A percentile compares a stretch with the other conserved stretches of the same genome.
Evolutionary conservation across 64 coral and sea anemone species (phyloP).

Genomic region (Pocillopora verrucosa): DNA sequence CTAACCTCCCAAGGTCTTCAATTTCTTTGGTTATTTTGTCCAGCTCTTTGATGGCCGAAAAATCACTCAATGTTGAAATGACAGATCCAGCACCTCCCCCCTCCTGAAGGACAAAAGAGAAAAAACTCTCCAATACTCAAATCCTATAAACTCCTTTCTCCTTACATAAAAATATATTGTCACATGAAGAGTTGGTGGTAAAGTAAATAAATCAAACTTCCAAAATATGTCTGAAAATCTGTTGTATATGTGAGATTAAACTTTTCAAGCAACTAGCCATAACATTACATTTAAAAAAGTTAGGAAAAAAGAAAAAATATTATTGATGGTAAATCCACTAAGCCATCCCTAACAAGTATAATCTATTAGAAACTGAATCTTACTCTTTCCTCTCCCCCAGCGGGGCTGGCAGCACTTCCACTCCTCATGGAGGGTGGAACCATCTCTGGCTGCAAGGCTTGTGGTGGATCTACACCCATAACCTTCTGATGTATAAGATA

Average conservation of each 20-base stretch:
- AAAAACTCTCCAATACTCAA: background rate
- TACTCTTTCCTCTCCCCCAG: slow-evolving; percentile 46
- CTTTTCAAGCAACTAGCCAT: no score
- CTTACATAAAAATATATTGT: background rate
- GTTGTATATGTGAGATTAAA: no score
- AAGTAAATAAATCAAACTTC: background rate
- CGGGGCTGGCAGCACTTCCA: background rate
- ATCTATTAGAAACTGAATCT: background rate
- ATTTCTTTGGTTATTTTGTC: slow-evolving; percentile 99
- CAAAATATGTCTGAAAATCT: no score
- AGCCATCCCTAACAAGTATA: no score
- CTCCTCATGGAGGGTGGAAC: slow-evolving; percentile 87
- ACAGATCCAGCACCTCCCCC: slow-evolving; percentile 21
- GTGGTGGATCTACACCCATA: slow-evolving; percentile 83
- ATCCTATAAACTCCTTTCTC: no score
- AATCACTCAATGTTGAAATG: slow-evolving; percentile 62
- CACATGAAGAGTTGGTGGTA: background rate
- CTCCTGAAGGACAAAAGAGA: slow-evolving; percentile 46
- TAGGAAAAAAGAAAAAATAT: no score
- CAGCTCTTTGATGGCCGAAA: slow-evolving; percentile 89
- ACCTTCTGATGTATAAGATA: slow-evolving; percentile 92
- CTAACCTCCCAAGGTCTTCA: slow-evolving; percentile 90
- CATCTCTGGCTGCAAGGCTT: slow-evolving; percentile 84
- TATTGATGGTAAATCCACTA: no score
- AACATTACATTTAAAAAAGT: no score